phyloP scores from a whole-genome alignment of 2,888 invertebrate genomes.

The Noctua janthe region DNA sequence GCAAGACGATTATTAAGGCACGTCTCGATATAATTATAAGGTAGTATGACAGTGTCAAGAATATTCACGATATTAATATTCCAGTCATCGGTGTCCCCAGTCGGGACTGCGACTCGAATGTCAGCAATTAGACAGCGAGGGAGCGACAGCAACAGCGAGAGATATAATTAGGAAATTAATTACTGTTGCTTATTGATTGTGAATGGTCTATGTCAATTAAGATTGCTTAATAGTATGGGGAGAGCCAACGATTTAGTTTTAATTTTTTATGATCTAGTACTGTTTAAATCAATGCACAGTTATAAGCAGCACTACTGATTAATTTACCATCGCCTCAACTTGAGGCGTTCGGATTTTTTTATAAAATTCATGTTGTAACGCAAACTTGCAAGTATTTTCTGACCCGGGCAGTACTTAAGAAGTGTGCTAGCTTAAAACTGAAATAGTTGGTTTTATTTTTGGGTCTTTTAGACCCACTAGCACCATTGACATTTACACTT shows the following conservation, averaged over 20 bases:
- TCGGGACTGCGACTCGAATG: slow-evolving; percentile 72
- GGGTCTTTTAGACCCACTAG: too few species aligned
- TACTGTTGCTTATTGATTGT: slow-evolving; percentile 1
- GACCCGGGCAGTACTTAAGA: too few species aligned
- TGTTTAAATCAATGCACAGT: too few species aligned
- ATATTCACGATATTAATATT: slow-evolving; percentile 74
- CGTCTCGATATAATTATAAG: slow-evolving; percentile 55
- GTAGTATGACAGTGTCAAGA: slow-evolving; percentile 66
- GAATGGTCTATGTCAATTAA: neutral
- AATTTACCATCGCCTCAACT: neutral
- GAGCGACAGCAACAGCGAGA: slow-evolving; percentile 66
- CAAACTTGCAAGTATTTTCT: neutral
- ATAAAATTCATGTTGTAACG: neutral
- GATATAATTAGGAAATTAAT: slow-evolving; percentile 35
- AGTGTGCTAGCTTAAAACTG: too few species aligned
- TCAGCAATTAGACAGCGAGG: slow-evolving; percentile 73
- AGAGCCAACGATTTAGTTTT: neutral
- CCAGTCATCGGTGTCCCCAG: slow-evolving; percentile 73
- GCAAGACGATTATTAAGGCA: slow-evolving; percentile 24
- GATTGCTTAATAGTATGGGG: neutral
- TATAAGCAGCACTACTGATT: neutral
- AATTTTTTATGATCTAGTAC: neutral
- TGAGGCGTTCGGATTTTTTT: neutral
- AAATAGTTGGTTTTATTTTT: too few species aligned
- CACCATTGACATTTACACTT: too few species aligned